A percentile compares a stretch with the other conserved stretches of the same genome.
These are phyloP conservation scores for Bucorvus abyssinicus DNA, from an alignment of 2,797 vertebrate species.

Conservation along the genomic window DNA sequence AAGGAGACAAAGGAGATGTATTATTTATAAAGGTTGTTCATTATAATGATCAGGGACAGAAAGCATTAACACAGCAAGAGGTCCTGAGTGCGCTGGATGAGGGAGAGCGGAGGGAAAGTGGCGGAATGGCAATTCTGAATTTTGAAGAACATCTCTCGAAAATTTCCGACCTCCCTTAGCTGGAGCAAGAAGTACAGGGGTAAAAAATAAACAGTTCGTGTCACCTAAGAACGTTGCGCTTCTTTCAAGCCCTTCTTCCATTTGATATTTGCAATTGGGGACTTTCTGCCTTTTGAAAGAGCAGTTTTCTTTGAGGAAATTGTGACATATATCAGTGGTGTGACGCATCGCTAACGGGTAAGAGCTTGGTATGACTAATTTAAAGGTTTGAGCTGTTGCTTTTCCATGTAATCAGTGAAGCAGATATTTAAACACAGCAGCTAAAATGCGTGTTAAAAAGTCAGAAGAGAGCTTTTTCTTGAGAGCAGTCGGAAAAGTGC, in stretches of 20 bases:
- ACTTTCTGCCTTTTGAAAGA: neutral
- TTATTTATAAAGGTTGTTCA: conserved; percentile 47
- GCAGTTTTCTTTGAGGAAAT: neutral
- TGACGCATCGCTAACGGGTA: neutral
- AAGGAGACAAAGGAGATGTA: conserved; percentile 10
- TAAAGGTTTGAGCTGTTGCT: neutral
- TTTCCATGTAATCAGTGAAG: conserved; percentile 31
- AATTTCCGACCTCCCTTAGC: neutral
- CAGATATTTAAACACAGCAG: neutral
- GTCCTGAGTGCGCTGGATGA: neutral
- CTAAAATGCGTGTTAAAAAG: neutral
- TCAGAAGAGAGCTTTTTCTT: neutral
- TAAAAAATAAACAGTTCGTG: neutral
- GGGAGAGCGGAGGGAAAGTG: neutral
- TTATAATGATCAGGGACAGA: neutral
- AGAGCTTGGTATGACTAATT: neutral
- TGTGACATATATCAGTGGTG: neutral
- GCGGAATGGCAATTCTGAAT: neutral
- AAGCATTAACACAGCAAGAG: conserved; percentile 29
- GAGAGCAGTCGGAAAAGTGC: neutral
- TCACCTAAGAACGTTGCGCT: neutral
- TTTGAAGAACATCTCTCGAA: neutral
- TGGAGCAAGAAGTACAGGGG: neutral
- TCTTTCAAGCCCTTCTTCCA: neutral
- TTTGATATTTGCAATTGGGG: neutral